Evolutionary conservation across 2,797 vertebrate genomes (phyloP), one percentile per base, ranked within the genome.

Genomic region (Orestias chungarensis): DNA sequence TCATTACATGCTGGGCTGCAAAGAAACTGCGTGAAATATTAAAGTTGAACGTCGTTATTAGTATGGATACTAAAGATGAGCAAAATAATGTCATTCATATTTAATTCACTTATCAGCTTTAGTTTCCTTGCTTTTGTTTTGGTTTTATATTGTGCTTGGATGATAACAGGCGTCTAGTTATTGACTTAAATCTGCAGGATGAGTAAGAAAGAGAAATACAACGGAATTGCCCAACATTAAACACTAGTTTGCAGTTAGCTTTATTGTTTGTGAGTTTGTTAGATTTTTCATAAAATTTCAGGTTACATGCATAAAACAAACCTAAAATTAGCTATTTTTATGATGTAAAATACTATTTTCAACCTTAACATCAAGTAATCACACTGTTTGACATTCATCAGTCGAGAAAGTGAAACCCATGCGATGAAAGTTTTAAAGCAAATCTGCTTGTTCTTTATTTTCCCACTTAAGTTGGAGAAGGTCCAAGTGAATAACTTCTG

Each of bases 361-460:
- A 31, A 70, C 42, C 57, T 38, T 35, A 61, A 61, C 23, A 25
- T 25, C 23, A 40, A 62, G 33, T 10, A n/a, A 2, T 15, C 23
- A 47, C 46, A 70, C 29, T 33, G 67, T 57, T 27, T 76, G 71
- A 62, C 4, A 66, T 57, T 42, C 71, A 77, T 68, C 74, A n/a
- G 46, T 61, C 61, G 47, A n/a, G 69, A 75, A 76, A 27, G 64
- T 55, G 23, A 57, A 10, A 57, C 55, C 31, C 23, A 33, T 57
- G 55, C 11, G 55, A 57, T 35, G 20, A 55, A 17, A 35, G 31
- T 57, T 17, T 33, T 20, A 65, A 80, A 73, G 71, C 64, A 76
- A 84, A 88, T 86, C 86, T 75, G 85, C 83, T 82, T 18, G 73
- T 85, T 84, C 81, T 85, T 78, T 75, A 68, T 80, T 79, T n/a